A percentile compares a stretch with the other conserved stretches of the same genome.
Evolutionary conservation across 2,888 invertebrate species (phyloP).

Genomic region (Heliconius charithonia): DNA sequence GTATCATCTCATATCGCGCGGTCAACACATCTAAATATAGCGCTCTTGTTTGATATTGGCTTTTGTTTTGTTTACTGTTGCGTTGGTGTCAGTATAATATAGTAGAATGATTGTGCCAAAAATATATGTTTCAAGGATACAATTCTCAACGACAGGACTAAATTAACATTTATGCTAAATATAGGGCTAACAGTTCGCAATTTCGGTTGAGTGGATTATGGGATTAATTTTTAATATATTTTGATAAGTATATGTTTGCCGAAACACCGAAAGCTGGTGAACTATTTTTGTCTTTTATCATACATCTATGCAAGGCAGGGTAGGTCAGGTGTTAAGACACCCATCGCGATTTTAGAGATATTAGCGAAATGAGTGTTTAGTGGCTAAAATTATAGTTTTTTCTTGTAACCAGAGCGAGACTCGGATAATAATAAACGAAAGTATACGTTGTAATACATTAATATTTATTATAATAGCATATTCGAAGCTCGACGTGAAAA

Average conservation of each 20-base stretch:
- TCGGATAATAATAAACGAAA: too few relatives aligned
- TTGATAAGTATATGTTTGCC: background rate
- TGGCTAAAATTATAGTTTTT: too few relatives aligned
- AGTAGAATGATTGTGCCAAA: constrained; percentile 13
- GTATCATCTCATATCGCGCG: constrained; percentile 19
- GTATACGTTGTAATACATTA: too few relatives aligned
- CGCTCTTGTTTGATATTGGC: constrained; percentile 17
- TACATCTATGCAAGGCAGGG: too few relatives aligned
- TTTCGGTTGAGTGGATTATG: background rate
- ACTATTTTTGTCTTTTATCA: too few relatives aligned
- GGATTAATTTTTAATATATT: background rate
- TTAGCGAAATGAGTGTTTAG: too few relatives aligned
- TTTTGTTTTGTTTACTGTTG: constrained; percentile 18
- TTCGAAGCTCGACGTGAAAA: too few relatives aligned
- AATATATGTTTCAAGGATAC: constrained; percentile 9
- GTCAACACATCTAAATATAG: constrained; percentile 28
- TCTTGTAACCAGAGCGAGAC: too few relatives aligned
- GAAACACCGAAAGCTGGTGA: too few relatives aligned
- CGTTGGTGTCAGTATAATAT: background rate
- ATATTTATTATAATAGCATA: too few relatives aligned
- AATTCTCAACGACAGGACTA: constrained; percentile 6
- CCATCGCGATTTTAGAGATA: too few relatives aligned
- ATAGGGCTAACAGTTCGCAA: background rate
- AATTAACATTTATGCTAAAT: background rate
- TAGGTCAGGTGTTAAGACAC: too few relatives aligned